Base-by-base conservation (phyloP, 1,140 invertebrate species). In the Drosophila ironensis region DNA sequence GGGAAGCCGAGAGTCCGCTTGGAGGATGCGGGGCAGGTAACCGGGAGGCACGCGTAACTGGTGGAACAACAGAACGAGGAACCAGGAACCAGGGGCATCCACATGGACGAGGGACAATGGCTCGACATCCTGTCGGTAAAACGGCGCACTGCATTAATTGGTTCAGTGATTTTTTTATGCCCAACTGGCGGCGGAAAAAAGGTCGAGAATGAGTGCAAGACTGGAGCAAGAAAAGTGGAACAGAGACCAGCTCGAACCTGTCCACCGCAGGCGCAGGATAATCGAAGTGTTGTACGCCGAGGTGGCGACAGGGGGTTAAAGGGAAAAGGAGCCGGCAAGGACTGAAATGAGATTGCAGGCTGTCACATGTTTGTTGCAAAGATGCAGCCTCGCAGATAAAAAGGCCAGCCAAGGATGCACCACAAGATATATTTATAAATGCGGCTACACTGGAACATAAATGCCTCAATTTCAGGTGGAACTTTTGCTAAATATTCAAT, bases 101-200 rank as follows among this genome's bases (percentile, higher is more conserved):
- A 14, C 14, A 52, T 52, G 72, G 50, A 51, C 45, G 53, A 46
- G 35, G 70, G 64, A 80, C 70, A 86, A 71, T 73, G 73, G 57
- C 74, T 61, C 69, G 42, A 84, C 74, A 80, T 84, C 78, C 78
- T 84, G 77, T 38, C 50, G 24, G 9, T 35, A 27, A 67, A 57
- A 75, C 56, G 63, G 47, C 42, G 80, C 51, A 56, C 40, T 73
- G 61, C 59, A 82, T 86, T 87, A 86, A 86, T 87, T 87, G 75
- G 61, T 87, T 86, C 67, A 87, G 51, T 87, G 75, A 76, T 87
- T 87, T 76, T 61, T 60, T 70, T 59, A 72, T 47, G 42, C 38
- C 45, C 60, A 72, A 86, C 70, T 74, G 70, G 57, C 61, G 38
- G 48, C 44, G 24, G 46, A 16, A 44, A 67, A 33, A 19, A 4